Base-by-base conservation (phyloP, 2,888 invertebrate species). In the Poecilobothrus nobilitatus region DNA sequence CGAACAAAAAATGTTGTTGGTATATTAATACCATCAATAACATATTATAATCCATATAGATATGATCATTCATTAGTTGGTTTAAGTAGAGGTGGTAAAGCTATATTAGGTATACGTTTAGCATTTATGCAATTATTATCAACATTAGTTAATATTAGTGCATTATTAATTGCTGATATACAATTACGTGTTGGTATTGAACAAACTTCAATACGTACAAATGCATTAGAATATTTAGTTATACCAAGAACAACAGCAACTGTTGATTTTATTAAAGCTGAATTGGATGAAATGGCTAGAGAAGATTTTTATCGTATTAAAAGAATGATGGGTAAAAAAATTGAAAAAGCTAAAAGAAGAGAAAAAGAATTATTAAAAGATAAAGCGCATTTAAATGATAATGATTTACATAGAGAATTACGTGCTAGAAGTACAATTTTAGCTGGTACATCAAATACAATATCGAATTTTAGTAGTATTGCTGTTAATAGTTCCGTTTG, bases 231-330 rank as follows among this genome's bases (percentile, higher is more conserved):
- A n/a, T 74, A 73, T 71, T 76, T 78, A 66, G 73, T 79, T 3
- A 68, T 76, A 62, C 77, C 78, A 0, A 70, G 73, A n/a, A 73
- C 78, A 37, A 44, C 71, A 3, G 75, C 73, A 2, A 78, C 79
- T 0, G 53, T 74, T 0, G 61, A 15, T 0, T 79, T 77, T 20
- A 77, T 79, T 6, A 67, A 69, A 10, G 75, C 75, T 0, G 80
- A 79, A 68, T 67, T 79, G 68, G 79, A 79, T 68, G 79, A 79
- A 69, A 74, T 74, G 20, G 79, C 77, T 41, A 75, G 79, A 0
- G 80, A 79, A 68, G 79, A 80, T 37, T 79, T 78, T 67, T 78
- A 78, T 70, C 75, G 80, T 0, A 68, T 79, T 21, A 79, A 79
- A 66, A 76, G 76, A 1, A 27, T 27, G 27, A 27, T 27, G 2